phyloP scores from a whole-genome alignment of 2,113 vertebrate genomes.

The Leuciscus idus region DNA sequence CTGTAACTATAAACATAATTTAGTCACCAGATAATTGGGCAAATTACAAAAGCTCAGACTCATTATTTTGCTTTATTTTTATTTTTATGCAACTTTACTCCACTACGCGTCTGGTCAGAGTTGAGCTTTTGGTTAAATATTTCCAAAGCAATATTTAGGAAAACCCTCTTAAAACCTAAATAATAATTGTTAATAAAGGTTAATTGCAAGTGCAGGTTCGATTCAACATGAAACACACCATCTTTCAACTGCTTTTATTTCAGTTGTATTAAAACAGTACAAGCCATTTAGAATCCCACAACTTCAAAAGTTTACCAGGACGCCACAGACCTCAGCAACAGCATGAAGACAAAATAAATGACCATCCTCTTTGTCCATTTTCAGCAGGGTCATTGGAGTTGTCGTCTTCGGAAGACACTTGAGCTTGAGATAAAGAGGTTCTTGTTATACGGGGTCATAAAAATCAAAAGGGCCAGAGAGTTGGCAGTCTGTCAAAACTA shows the following conservation, averaged over 20 bases:
- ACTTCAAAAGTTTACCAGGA: background rate
- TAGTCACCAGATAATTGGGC: background rate
- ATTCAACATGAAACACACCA: background rate
- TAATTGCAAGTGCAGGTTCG: background rate
- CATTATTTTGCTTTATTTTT: background rate
- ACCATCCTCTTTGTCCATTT: background rate
- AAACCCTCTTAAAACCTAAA: background rate
- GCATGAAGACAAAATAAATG: background rate
- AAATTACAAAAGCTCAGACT: background rate
- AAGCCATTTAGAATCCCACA: no score
- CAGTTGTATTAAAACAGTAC: background rate
- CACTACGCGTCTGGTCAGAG: background rate
- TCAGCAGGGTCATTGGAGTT: background rate
- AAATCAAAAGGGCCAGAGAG: slow-evolving; percentile 11
- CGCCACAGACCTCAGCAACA: background rate
- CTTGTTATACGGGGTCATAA: slow-evolving; percentile 9
- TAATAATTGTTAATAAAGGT: background rate
- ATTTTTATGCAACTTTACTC: background rate
- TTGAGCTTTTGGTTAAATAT: background rate
- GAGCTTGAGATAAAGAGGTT: slow-evolving; percentile 19
- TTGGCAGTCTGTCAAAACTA: slow-evolving; percentile 14
- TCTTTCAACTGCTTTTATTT: background rate
- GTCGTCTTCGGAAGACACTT: background rate
- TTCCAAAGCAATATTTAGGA: background rate
- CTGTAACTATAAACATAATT: background rate